A percentile compares a stretch with the other conserved stretches of the same genome.
Conservation (phyloP, 2,888 invertebrate genomes). For the Eristalis arbustorum region DNA sequence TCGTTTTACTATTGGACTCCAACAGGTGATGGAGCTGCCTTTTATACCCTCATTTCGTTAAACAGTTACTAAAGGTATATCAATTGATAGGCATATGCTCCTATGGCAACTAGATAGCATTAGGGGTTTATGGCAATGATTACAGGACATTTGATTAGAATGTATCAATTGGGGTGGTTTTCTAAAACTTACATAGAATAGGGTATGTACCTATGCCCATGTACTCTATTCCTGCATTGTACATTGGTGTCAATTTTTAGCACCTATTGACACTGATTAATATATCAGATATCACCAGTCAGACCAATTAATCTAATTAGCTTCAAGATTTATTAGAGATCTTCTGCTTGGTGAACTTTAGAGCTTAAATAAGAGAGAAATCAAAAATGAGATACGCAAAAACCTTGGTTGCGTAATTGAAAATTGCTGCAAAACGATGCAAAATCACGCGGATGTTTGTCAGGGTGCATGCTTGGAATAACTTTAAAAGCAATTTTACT, state of each 20-base stretch:
- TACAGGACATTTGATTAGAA: conserved; percentile 39
- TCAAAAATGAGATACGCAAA: neutral
- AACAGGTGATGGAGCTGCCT: conserved; percentile 61
- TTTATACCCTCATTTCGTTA: conserved; percentile 65
- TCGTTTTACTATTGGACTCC: conserved; percentile 39
- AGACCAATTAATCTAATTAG: conserved; percentile 14
- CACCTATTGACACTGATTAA: conserved; percentile 10
- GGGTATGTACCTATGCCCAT: neutral
- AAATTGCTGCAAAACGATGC: neutral
- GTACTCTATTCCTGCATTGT: neutral
- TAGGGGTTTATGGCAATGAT: conserved; percentile 15
- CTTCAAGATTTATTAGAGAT: conserved; percentile 6
- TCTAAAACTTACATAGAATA: neutral
- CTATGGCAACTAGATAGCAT: conserved; percentile 61
- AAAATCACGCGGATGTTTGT: neutral
- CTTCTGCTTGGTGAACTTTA: neutral
- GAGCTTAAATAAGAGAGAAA: neutral
- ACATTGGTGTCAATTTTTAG: neutral
- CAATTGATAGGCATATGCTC: conserved; percentile 46
- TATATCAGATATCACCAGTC: conserved; percentile 13
- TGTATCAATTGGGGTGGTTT: conserved; percentile 5
- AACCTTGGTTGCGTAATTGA: neutral
- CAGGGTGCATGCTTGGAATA: neutral
- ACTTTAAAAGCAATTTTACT: neutral
- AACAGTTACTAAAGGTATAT: conserved; percentile 40